These are phyloP conservation scores for Solenodon paradoxus DNA, from an alignment of 2,113 vertebrate genomes.

Conservation along the genomic window DNA sequence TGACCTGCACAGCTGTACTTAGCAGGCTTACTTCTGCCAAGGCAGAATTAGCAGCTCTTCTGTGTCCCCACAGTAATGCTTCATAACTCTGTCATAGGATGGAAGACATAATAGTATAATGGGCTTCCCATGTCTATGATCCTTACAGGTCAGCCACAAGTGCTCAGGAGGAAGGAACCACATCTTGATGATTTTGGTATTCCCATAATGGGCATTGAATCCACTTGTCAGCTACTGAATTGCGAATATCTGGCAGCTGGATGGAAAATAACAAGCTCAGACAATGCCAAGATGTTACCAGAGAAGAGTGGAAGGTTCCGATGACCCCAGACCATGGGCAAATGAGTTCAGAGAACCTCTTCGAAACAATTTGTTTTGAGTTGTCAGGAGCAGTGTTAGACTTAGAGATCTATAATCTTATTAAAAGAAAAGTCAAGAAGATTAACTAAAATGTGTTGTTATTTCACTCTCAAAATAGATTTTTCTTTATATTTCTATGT, in stretches of 20 bases:
- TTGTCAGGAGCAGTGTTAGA: background rate
- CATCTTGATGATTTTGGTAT: background rate
- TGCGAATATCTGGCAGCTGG: background rate
- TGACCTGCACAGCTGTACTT: background rate
- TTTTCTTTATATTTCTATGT: conserved; percentile 31
- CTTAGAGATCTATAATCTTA: background rate
- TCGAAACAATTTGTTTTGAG: background rate
- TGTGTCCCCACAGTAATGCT: background rate
- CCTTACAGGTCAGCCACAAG: background rate
- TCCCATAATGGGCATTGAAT: background rate
- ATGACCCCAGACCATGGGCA: background rate
- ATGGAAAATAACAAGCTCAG: background rate
- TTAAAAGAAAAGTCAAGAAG: conserved; percentile 10
- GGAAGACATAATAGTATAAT: background rate
- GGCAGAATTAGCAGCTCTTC: background rate
- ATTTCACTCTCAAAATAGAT: conserved; percentile 8
- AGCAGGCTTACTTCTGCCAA: background rate
- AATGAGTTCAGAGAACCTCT: background rate
- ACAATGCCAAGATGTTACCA: background rate
- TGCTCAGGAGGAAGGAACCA: background rate
- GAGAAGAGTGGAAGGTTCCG: background rate
- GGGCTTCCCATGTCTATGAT: background rate
- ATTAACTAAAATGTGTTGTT: conserved; percentile 28
- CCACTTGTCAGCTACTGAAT: background rate
- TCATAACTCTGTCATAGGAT: background rate